phyloP scores from a whole-genome alignment of 2,888 invertebrate genomes.

The Agrenia bidenticulata region DNA sequence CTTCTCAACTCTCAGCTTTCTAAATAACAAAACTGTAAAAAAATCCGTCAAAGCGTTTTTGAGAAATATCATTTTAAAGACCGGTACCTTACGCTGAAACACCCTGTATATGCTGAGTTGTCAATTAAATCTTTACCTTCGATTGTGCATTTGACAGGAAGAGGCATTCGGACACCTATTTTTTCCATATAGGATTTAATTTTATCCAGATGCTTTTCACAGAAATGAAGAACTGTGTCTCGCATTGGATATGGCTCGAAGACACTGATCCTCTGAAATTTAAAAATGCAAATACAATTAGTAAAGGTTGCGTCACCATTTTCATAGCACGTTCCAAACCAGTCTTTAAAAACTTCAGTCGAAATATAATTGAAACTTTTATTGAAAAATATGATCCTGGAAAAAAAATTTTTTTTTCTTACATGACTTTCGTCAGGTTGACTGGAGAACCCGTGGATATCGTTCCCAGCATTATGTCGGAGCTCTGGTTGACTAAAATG shows the following conservation, averaged over 20 bases:
- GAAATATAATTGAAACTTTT: neutral
- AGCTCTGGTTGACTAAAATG: constrained; percentile 30
- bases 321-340: neutral
- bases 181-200: constrained; percentile 89
- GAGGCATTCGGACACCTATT: constrained; percentile 77
- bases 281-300: too few species aligned
- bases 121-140: constrained; percentile 65
- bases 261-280: constrained; percentile 70
- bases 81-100: too few species aligned
- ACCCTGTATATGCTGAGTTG: neutral
- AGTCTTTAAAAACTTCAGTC: too few species aligned
- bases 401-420: too few species aligned
- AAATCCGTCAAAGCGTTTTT: too few species aligned
- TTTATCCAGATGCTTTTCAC: constrained; percentile 89
- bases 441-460: neutral
- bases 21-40: too few species aligned
- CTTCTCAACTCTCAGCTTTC: too few species aligned
- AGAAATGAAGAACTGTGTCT: constrained; percentile 91
- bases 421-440: constrained; percentile 12
- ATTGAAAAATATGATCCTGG: neutral
- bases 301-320: neutral
- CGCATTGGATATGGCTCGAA: constrained; percentile 90
- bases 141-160: constrained; percentile 89
- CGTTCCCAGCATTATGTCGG: constrained; percentile 16
- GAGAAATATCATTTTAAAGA: too few species aligned